Conservation (phyloP, 2,113 vertebrate species). For the Donacobius atricapilla region DNA sequence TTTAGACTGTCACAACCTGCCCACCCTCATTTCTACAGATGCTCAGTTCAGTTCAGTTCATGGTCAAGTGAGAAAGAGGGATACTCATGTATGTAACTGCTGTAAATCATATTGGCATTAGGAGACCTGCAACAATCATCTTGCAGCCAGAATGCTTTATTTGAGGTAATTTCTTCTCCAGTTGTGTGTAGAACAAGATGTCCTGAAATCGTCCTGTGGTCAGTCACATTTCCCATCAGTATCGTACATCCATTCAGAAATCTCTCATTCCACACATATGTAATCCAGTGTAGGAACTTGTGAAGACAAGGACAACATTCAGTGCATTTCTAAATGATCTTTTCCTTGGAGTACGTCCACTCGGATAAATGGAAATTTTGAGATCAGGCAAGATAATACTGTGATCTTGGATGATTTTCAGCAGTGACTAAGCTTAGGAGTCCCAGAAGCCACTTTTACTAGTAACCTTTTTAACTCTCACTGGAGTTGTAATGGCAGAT, state of each 20-base stretch:
- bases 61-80: neutral
- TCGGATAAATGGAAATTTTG: neutral
- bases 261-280: neutral
- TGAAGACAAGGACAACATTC: neutral
- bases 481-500: constrained; percentile 1
- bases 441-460: neutral
- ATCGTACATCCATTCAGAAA: neutral
- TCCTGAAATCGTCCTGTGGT: neutral
- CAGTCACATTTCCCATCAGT: neutral
- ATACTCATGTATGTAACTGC: neutral
- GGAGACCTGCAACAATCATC: neutral
- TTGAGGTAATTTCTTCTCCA: neutral
- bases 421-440: constrained; percentile 3
- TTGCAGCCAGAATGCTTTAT: neutral
- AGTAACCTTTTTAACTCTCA: constrained; percentile 6
- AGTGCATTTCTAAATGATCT: neutral
- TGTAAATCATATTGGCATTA: neutral
- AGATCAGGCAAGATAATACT: neutral
- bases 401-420: neutral
- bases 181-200: neutral
- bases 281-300: neutral
- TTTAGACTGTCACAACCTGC: neutral
- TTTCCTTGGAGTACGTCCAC: neutral
- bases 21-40: neutral
- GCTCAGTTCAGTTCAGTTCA: neutral